Base-by-base conservation (phyloP, 30 jellyfish, hydroid and myxozoan genomes). In the Aurelia coerulea region DNA sequence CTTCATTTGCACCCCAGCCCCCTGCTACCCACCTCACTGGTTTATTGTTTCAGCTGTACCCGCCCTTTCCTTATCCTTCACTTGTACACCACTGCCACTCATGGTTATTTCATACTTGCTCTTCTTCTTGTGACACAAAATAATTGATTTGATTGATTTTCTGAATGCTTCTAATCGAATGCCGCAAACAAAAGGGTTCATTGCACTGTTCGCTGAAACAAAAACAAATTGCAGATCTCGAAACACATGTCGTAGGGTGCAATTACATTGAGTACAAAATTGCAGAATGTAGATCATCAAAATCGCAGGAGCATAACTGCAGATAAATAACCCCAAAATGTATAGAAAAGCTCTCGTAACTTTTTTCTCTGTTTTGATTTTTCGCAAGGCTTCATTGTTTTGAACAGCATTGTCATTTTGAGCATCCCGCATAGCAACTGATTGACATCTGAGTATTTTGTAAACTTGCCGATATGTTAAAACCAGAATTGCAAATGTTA, bases 141-240 rank as follows among this genome's bases (percentile, higher is more conserved):
- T 52, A 35, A 89, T 64, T 34, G 83, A 67, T 33, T 37, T 42
- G 62, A 91, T 75, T 37, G 98, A 97, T 6, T 90, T 56, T 42
- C 97, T 74, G 68, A 92, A 92, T 53, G 98, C 92, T 16, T 82
- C 82, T 19, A 92, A 69, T 56, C 97, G 84, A 2, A 92, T 80
- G 18, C 97, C 87, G 86, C 98, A 92, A 23, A 88, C 92, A 73
- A 77, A 84, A 14, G 98, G 98, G 62, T 86, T 87, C 80, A 92
- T 81, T 34, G 94, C 91, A 56, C 98, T 92, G 83, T 87, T 87
- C 51, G 95, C 77, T 10, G 87, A 73, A 18, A 92, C 86, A 42
- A 80, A 87, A 11, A 92, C 51, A 60, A 84, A 76, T 70, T 92
- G 98, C 88, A 88, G 71, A 65, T 92, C 98, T 46, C 98, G 87